phyloP scores from a whole-genome alignment of 2,888 invertebrate species.

The Nomada hirtipes region DNA sequence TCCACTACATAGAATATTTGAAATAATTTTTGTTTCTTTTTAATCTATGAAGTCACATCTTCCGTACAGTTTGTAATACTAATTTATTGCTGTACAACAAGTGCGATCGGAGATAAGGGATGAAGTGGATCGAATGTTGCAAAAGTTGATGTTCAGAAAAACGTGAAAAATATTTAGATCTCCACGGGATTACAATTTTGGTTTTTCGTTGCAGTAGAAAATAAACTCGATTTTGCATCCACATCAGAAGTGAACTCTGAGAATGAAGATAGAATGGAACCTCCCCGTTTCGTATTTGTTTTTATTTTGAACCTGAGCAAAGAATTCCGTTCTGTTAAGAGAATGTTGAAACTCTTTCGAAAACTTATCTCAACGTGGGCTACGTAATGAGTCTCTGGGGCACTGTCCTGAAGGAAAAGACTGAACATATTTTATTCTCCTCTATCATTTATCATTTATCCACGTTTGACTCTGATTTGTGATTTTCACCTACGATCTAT shows the following conservation, averaged over 20 bases:
- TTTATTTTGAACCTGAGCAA: background rate
- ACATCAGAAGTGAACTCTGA: background rate
- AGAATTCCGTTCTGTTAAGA: background rate
- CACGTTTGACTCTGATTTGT: background rate
- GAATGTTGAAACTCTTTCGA: background rate
- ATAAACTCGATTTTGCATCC: background rate
- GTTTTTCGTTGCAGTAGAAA: no score
- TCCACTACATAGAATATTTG: no score
- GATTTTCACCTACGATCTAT: background rate
- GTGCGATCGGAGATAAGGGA: no score
- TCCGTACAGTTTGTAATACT: no score
- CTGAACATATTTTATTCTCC: background rate
- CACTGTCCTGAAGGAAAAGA: background rate
- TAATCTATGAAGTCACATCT: no score
- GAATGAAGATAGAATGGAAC: background rate
- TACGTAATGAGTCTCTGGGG: background rate
- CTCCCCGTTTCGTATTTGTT: background rate
- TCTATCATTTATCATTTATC: background rate
- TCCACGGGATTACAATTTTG: no score
- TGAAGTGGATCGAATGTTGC: no score
- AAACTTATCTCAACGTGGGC: constrained; percentile 7
- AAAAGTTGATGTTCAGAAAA: no score
- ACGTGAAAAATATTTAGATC: no score
- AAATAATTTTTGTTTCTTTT: no score
- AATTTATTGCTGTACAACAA: no score